Evolutionary conservation across 1,140 invertebrate genomes (phyloP).

Genomic region (Mamestra configurata): DNA sequence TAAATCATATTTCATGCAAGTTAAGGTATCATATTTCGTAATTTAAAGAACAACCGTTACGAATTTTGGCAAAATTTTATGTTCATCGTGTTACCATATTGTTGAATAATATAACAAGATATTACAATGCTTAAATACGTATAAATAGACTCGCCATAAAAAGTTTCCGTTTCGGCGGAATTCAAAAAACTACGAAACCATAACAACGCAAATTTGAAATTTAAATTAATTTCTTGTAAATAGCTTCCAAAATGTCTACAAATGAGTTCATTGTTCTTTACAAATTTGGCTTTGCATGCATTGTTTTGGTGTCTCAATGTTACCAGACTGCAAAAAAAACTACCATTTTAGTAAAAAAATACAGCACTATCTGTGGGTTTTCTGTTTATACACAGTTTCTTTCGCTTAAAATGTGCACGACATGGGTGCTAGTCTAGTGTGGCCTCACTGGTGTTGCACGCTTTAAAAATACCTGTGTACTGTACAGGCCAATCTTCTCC

Average conservation of each 20-base stretch:
- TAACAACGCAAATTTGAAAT: constrained; percentile 61
- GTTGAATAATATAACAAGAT: background rate
- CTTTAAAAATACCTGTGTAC: constrained; percentile 68
- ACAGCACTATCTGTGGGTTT: constrained; percentile 36
- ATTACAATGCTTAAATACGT: constrained; percentile 8
- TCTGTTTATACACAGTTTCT: constrained; percentile 35
- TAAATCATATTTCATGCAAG: no score
- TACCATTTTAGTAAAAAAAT: constrained; percentile 13
- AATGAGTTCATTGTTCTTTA: constrained; percentile 57
- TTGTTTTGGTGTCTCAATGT: constrained; percentile 57
- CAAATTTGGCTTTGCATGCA: constrained; percentile 63
- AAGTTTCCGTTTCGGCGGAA: constrained; percentile 18
- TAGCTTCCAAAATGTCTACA: constrained; percentile 41
- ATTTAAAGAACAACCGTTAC: background rate
- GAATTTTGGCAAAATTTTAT: background rate
- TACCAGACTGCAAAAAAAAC: constrained; percentile 49
- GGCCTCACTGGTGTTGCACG: constrained; percentile 74
- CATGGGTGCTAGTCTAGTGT: constrained; percentile 38
- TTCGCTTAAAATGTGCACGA: constrained; percentile 45
- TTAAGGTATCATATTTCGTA: background rate
- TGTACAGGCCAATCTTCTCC: constrained; percentile 55
- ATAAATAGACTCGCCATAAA: constrained; percentile 13
- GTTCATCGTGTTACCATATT: background rate
- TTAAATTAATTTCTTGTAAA: constrained; percentile 64
- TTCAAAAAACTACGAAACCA: constrained; percentile 2